Conservation (phyloP, 2,888 invertebrate species). For the Torymus tubicola region DNA sequence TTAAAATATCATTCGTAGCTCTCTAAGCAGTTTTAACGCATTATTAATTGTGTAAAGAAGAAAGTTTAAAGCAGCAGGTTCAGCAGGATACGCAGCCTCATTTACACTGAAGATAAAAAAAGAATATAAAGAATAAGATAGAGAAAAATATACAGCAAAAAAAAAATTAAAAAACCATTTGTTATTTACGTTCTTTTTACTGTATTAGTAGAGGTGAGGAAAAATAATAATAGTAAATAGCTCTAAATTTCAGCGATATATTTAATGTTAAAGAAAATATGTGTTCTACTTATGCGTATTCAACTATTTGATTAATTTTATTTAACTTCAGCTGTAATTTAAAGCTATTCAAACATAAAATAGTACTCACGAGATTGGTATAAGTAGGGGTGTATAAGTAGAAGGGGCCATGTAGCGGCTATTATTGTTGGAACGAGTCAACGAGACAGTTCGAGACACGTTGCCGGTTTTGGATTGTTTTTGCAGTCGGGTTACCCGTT, state of each 20-base stretch:
- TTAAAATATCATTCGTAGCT: constrained; percentile 2
- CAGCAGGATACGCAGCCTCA: constrained; percentile 61
- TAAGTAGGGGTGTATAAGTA: constrained; percentile 50
- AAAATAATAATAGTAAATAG: constrained; percentile 24
- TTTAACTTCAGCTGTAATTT: no score
- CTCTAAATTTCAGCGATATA: constrained; percentile 22
- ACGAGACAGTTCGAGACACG: constrained; percentile 37
- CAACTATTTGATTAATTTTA: no score
- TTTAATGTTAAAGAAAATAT: neutral
- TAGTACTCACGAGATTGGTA: constrained; percentile 55
- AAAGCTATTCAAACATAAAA: constrained; percentile 23
- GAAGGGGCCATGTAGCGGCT: constrained; percentile 50
- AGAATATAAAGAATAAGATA: constrained; percentile 33
- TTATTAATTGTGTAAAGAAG: constrained; percentile 50
- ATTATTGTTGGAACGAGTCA: constrained; percentile 47
- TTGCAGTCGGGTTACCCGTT: constrained; percentile 12
- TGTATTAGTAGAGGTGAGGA: constrained; percentile 40
- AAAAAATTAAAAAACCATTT: constrained; percentile 1
- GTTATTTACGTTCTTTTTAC: constrained; percentile 31
- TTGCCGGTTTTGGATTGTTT: constrained; percentile 26
- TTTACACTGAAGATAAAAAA: constrained; percentile 51
- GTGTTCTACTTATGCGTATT: no score
- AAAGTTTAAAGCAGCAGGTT: constrained; percentile 54
- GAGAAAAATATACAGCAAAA: constrained; percentile 32
- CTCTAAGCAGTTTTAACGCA: constrained; percentile 38